Evolutionary conservation across 2,797 vertebrate genomes (phyloP).

Genomic region (Botia kubotai): DNA sequence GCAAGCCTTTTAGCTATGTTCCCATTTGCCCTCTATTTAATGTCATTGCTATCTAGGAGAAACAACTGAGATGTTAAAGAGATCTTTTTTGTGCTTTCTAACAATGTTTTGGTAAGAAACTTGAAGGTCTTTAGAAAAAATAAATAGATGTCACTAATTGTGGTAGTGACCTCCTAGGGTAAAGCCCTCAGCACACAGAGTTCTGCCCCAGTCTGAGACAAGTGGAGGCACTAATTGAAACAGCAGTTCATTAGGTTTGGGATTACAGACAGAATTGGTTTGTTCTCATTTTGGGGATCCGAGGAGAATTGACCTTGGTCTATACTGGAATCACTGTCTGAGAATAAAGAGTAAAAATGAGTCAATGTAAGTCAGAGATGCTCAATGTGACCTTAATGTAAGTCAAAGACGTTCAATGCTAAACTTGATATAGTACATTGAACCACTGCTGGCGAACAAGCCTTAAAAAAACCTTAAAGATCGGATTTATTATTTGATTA

Average conservation of each 20-base stretch:
- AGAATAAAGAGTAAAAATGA: slow-evolving; percentile 19
- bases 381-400: background rate
- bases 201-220: background rate
- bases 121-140: background rate
- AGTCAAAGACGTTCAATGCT: background rate
- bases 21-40: no score
- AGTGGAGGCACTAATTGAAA: slow-evolving; percentile 1
- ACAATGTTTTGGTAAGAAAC: background rate
- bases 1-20: no score
- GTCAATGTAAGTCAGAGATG: background rate
- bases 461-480: background rate
- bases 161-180: background rate
- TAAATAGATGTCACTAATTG: background rate
- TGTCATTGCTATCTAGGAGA: no score
- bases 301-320: slow-evolving; percentile 11
- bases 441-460: background rate
- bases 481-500: slow-evolving; percentile 19
- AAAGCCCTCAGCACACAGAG: background rate
- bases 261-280: slow-evolving; percentile 10
- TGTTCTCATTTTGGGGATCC: slow-evolving; percentile 31
- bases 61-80: background rate
- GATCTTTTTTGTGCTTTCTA: background rate
- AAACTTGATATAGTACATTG: background rate
- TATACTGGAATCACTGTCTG: slow-evolving; percentile 4
- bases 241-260: background rate